Base-by-base conservation (phyloP, 2,797 vertebrate genomes). In the Mionectes olivaceus region DNA sequence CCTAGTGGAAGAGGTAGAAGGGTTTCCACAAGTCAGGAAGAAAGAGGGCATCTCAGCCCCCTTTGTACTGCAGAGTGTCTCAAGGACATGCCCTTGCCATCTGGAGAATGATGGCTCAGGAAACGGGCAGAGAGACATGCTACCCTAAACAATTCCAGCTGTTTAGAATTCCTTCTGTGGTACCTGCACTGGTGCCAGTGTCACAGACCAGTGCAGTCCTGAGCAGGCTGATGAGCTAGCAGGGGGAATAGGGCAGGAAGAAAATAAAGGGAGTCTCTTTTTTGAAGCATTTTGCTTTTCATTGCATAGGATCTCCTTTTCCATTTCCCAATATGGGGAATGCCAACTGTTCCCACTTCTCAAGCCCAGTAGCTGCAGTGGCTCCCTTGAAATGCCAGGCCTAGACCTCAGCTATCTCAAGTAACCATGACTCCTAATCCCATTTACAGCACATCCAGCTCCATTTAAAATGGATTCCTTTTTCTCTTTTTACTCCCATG, bases 401-500 rank as follows among this genome's bases (percentile, higher is more conserved):
- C 35, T 47, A 56, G 74, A 90, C 77, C 70, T 91, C 44, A 33
- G 55, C 55, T 63, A 69, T 63, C 25, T 88, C 86, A 84, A 87
- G 74, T 82, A 90, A 82, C 70, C 52, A 27, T 84, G 80, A 87
- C 43, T 85, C 59, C 23, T 88, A 94, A 95, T 94, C 70, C 44
- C 56, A 63, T 90, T 87, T 94, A 43, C 33, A 84, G 65, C 44
- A 50, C 37, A 19, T 56, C 70, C 80, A 84, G 44, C 52, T 87
- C 90, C 59, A 76, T 90, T 79, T 86, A 49, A 79, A 94, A 84
- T 86, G 9, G 68, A 67, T 91, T 91, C 23, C 32, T 68, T 89
- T 93, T 88, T 60, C 55, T 70, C 53, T 57, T 73, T 91, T 93
- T 65, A 49, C 39, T 86, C 47, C 37, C 8, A 6, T 52, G 86